These are phyloP conservation scores for Andrena marginata DNA, from an alignment of 2,888 invertebrate species.

Conservation along the genomic window DNA sequence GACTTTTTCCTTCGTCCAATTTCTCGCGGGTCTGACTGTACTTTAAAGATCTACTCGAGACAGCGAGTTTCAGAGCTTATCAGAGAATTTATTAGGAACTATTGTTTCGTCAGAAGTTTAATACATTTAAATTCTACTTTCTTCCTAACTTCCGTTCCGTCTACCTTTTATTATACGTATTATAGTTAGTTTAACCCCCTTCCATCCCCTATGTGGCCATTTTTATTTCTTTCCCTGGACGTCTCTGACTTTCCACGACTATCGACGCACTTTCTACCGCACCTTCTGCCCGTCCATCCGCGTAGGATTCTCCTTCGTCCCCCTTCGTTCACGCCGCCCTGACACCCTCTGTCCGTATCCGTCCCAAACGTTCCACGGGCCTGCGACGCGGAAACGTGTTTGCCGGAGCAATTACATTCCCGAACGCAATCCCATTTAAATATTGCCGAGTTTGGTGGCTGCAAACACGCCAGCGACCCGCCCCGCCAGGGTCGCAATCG, in stretches of 20 bases:
- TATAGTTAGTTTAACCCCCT: neutral
- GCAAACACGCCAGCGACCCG: conserved; percentile 70
- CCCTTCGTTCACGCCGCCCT: conserved; percentile 31
- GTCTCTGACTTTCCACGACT: conserved; percentile 1
- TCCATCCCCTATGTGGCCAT: neutral
- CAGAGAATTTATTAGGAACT: too few relatives aligned
- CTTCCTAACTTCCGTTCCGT: too few relatives aligned
- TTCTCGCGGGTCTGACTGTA: too few relatives aligned
- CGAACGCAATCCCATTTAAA: conserved; percentile 83
- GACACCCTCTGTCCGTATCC: conserved; percentile 49
- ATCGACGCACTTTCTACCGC: conserved; percentile 1
- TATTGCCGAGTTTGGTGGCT: conserved; percentile 78
- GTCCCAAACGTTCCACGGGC: conserved; percentile 40
- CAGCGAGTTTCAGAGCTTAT: too few relatives aligned
- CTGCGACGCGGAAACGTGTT: conserved; percentile 72
- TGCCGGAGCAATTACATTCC: conserved; percentile 80
- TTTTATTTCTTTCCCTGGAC: neutral
- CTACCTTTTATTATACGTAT: too few relatives aligned
- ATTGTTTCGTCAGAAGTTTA: too few relatives aligned
- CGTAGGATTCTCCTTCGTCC: neutral
- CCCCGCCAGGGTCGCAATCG: conserved; percentile 55
- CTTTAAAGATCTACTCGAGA: too few relatives aligned
- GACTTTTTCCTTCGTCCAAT: too few relatives aligned
- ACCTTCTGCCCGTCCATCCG: neutral
- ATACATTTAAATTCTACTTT: too few relatives aligned